These are phyloP conservation scores for Scaptodrosophila latifasciaeformis DNA, from an alignment of 2,888 invertebrate species.

Conservation along the genomic window DNA sequence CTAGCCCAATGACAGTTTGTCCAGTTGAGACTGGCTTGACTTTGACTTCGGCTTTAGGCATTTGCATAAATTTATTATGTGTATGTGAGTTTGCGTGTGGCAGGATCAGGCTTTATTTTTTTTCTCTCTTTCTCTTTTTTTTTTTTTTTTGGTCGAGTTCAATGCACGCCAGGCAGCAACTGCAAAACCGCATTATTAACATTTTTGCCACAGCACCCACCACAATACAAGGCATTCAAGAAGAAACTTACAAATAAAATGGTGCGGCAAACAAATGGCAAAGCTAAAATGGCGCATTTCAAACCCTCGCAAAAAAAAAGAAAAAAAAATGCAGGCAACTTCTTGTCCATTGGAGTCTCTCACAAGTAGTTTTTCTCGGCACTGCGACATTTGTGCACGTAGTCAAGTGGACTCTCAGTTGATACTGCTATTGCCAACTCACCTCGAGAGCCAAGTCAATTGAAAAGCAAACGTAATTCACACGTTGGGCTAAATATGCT, in stretches of 20 bases:
- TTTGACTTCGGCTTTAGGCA: constrained; percentile 26
- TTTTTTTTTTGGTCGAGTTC: constrained; percentile 12
- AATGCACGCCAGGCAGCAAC: constrained; percentile 45
- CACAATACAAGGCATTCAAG: constrained; percentile 13
- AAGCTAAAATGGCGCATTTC: constrained; percentile 70
- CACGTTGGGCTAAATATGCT: constrained; percentile 61
- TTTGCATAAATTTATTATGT: constrained; percentile 60
- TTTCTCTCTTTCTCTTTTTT: too few relatives aligned
- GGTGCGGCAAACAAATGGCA: constrained; percentile 59
- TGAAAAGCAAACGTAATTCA: constrained; percentile 67
- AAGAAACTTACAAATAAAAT: constrained; percentile 34
- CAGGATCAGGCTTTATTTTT: constrained; percentile 1
- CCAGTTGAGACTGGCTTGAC: too few relatives aligned
- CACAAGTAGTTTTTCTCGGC: too few relatives aligned
- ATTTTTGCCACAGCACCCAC: constrained; percentile 48
- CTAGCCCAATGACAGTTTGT: constrained; percentile 30
- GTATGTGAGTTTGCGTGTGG: constrained; percentile 15
- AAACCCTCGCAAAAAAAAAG: constrained; percentile 49
- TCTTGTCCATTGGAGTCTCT: too few relatives aligned
- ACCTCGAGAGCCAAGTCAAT: too few relatives aligned
- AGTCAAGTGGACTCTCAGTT: constrained; percentile 36
- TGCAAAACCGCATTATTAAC: constrained; percentile 62
- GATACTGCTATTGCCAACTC: too few relatives aligned
- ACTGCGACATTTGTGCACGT: constrained; percentile 58
- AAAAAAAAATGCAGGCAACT: constrained; percentile 8